Percentiles rank a stretch among this genome's conserved stretches.
phyloP scores from a whole-genome alignment of 2,888 invertebrate species.

The Ctenicera cuprea region DNA sequence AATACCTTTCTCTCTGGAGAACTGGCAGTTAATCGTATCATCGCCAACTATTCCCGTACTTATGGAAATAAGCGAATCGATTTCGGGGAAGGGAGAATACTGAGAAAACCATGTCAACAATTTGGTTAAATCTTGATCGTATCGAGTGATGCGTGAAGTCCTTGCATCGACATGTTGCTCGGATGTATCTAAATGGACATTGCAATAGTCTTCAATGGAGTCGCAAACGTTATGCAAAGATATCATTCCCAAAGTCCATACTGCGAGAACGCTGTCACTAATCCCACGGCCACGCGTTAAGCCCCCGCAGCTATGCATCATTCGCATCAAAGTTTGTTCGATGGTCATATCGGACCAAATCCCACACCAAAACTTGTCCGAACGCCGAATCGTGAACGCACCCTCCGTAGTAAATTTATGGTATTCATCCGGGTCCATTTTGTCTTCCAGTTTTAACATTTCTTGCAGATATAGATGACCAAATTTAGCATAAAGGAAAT shows the following conservation, averaged over 20 bases:
- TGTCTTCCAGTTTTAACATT: slow-evolving; percentile 61
- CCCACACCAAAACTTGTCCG: slow-evolving; percentile 58
- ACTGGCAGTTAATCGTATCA: slow-evolving; percentile 43
- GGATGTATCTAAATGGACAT: slow-evolving; percentile 50
- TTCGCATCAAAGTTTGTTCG: slow-evolving; percentile 63
- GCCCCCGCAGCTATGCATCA: slow-evolving; percentile 62
- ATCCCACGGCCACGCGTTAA: slow-evolving; percentile 59
- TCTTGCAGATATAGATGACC: slow-evolving; percentile 67
- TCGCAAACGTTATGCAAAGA: slow-evolving; percentile 54
- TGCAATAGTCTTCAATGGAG: slow-evolving; percentile 56
- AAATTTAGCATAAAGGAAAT: slow-evolving; percentile 66
- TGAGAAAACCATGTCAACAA: slow-evolving; percentile 57
- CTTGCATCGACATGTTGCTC: slow-evolving; percentile 62
- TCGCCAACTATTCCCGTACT: slow-evolving; percentile 55
- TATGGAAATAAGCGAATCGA: slow-evolving; percentile 52
- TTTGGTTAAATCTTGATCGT: slow-evolving; percentile 56
- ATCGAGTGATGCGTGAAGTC: slow-evolving; percentile 55
- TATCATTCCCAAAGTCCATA: slow-evolving; percentile 56
- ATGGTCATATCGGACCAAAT: slow-evolving; percentile 63
- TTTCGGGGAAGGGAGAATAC: slow-evolving; percentile 57
- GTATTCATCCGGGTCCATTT: slow-evolving; percentile 58
- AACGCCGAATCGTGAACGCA: slow-evolving; percentile 38
- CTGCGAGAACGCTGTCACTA: slow-evolving; percentile 55
- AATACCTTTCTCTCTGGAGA: slow-evolving; percentile 46
- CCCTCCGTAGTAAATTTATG: slow-evolving; percentile 41